Conservation (phyloP, 2,113 vertebrate species). For the Hemicordylus capensis region DNA sequence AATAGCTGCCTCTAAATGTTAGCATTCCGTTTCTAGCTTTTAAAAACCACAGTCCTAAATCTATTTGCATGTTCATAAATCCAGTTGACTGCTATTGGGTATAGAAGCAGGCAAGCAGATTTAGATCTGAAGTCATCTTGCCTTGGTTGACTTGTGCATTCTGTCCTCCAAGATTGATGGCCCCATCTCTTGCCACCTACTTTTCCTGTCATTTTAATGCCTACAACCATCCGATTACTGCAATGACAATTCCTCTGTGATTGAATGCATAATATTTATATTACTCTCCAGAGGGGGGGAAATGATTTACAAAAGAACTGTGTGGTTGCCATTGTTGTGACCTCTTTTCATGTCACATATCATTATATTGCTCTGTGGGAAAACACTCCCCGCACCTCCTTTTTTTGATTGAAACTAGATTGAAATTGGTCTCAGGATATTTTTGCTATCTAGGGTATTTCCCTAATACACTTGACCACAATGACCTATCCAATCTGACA, state of each 20-base stretch:
- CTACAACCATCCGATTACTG: background rate
- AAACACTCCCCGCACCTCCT: background rate
- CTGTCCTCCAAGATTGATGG: background rate
- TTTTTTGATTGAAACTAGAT: background rate
- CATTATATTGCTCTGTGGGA: background rate
- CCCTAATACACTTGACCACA: background rate
- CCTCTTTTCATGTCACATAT: background rate
- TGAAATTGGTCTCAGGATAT: slow-evolving; percentile 3
- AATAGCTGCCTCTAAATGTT: background rate
- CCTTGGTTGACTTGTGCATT: background rate
- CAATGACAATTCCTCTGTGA: background rate
- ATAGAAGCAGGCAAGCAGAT: background rate
- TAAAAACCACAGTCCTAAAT: background rate
- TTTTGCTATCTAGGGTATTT: background rate
- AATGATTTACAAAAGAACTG: background rate
- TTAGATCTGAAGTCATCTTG: slow-evolving; percentile 20
- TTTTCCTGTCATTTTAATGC: background rate
- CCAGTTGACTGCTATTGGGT: background rate
- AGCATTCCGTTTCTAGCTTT: background rate
- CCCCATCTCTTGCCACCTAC: slow-evolving; percentile 1
- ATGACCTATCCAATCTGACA: slow-evolving; percentile 3
- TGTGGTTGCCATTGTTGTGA: background rate
- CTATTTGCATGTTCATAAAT: slow-evolving; percentile 11
- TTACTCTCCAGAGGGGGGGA: background rate
- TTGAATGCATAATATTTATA: background rate